These are phyloP conservation scores for Clusia tigrina DNA, from an alignment of 2,888 invertebrate genomes.

Conservation along the genomic window DNA sequence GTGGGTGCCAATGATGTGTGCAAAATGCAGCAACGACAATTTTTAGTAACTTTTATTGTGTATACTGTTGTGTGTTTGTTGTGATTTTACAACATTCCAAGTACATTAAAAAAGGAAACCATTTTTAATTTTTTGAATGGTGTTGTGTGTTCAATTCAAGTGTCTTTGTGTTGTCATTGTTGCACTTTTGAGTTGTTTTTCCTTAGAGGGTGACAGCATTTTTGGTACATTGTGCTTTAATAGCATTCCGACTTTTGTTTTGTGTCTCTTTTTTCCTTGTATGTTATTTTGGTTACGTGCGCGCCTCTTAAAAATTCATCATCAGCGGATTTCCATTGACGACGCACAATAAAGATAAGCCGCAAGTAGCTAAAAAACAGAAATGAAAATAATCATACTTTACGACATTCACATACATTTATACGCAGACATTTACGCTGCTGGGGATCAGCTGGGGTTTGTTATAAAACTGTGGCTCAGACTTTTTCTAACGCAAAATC, in stretches of 20 bases:
- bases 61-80: not conserved
- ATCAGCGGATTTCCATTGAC: slow-evolving; percentile 41
- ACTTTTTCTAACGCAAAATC: no score
- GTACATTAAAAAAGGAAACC: not conserved
- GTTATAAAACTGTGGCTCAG: no score
- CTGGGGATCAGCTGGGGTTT: no score
- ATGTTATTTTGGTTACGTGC: slow-evolving; percentile 3
- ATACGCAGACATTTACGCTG: slow-evolving; percentile 32
- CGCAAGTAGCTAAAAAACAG: slow-evolving; percentile 36
- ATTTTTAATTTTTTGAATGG: not conserved
- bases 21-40: slow-evolving; percentile 58
- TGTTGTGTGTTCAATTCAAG: slow-evolving; percentile 5
- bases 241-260: slow-evolving; percentile 24
- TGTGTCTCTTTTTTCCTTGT: slow-evolving; percentile 10
- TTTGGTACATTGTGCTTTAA: slow-evolving; percentile 28
- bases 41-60: slow-evolving; percentile 15
- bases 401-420: slow-evolving; percentile 39
- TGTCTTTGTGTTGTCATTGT: slow-evolving; percentile 13
- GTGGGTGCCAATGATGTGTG: slow-evolving; percentile 59
- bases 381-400: no score
- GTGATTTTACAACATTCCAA: not conserved
- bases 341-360: slow-evolving; percentile 44
- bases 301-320: slow-evolving; percentile 33
- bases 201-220: no score
- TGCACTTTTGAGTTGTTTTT: slow-evolving; percentile 16